Evolutionary conservation across 2,113 vertebrate genomes (phyloP), one percentile per base, ranked within the genome.

Genomic region (Caretta caretta): DNA sequence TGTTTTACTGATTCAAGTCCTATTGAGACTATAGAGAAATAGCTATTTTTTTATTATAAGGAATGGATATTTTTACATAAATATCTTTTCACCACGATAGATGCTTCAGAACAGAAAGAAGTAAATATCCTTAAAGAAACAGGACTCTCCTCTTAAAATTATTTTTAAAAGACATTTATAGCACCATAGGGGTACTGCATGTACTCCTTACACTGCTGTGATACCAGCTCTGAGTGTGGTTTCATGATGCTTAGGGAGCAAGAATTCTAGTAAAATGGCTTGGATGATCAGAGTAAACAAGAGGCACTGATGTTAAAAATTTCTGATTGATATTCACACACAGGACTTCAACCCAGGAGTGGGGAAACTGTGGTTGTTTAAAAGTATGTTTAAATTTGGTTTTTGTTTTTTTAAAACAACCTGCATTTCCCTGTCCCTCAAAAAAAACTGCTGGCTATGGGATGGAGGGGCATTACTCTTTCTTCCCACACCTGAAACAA

Each of bases 1-100:
- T 54, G 96, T 91, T 69, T 87, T 84, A 82, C 90, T 93, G 87
- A 59, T 92, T 86, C 25, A 92, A 83, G 80, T 14, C 87, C n/a
- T 56, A 57, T 87, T 91, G 93, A 89, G 51, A 78, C 62, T 76
- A 78, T 4, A 84, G 80, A 86, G 88, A 90, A 54, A 79, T 89
- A 91, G 42, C 22, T 75, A 38, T 48, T 72, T 88, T 25, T 53
- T 90, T 46, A 50, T 94, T 57, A n/a, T 90, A 59, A 83, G 84
- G 91, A 82, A 78, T 48, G 14, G 5, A 87, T 92, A n/a, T 56
- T 42, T 53, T 27, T 89, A 91, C 6, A 10, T 49, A 93, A 92
- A 49, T 69, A 38, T 38, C 38, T 83, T 91, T 81, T 92, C 92
- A 83, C 20, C 54, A 79, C 2, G 48, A 65, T 31, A 91, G 90